Conservation (phyloP, 2,113 vertebrate genomes). For the Rhinopomastus cyanomelas region DNA sequence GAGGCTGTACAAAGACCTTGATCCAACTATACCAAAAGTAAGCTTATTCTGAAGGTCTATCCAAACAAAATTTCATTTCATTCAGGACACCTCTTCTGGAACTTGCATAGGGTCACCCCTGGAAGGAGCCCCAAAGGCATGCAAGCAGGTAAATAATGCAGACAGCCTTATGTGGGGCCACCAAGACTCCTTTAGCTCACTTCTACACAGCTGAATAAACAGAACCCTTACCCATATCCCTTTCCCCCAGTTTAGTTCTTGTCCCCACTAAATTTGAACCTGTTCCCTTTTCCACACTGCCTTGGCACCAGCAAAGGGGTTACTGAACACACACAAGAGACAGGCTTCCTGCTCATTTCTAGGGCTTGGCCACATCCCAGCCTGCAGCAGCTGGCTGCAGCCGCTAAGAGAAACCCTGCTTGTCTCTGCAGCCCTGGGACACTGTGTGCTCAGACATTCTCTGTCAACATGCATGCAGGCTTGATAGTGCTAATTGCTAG, state of each 20-base stretch:
- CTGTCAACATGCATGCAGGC: accelerated
- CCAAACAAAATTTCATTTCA: not conserved
- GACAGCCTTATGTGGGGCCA: not conserved
- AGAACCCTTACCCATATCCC: not conserved
- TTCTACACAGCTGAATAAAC: not conserved
- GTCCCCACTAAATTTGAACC: not conserved
- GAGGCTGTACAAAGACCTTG: not conserved
- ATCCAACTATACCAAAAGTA: not conserved
- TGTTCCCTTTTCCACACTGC: not conserved
- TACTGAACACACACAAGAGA: not conserved
- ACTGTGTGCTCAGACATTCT: not conserved
- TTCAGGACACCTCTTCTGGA: not conserved
- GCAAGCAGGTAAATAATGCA: not conserved
- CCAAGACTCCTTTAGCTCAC: not conserved
- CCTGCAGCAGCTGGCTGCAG: constrained; percentile 19
- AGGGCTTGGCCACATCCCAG: constrained; percentile 9
- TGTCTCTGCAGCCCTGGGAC: not conserved
- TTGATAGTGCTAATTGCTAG: not conserved
- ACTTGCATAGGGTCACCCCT: not conserved
- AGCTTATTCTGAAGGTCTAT: not conserved
- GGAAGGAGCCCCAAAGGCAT: not conserved
- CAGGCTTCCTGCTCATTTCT: not conserved
- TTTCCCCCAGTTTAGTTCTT: not conserved
- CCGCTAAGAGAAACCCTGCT: not conserved
- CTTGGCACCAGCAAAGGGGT: not conserved